A percentile compares a stretch with the other conserved stretches of the same genome.
phyloP scores from a whole-genome alignment of 2,113 vertebrate genomes.

The Paramisgurnus dabryanus region DNA sequence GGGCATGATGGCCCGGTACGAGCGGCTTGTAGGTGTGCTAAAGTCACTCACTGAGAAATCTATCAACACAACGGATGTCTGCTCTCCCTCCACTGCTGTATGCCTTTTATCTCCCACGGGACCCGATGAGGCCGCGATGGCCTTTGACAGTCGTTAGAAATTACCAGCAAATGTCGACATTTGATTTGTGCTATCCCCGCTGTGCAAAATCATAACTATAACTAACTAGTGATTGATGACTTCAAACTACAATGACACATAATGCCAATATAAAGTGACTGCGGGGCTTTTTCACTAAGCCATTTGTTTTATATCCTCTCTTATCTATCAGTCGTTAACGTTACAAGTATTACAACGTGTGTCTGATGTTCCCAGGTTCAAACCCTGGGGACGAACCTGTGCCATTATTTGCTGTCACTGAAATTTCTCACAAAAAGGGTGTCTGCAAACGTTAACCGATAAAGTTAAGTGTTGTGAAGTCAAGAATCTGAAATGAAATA shows the following conservation, averaged over 20 bases:
- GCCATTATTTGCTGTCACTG: constrained; percentile 63
- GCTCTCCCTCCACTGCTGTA: constrained; percentile 46
- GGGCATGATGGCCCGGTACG: constrained; percentile 63
- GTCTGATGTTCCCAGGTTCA: constrained; percentile 62
- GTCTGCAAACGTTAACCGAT: constrained; percentile 60
- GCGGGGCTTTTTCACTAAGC: constrained; percentile 41
- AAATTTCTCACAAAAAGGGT: constrained; percentile 64
- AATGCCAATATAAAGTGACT: constrained; percentile 33
- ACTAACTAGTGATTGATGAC: constrained; percentile 49
- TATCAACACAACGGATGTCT: constrained; percentile 62
- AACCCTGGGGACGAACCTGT: constrained; percentile 62
- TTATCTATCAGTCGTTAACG: constrained; percentile 60
- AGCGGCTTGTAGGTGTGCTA: constrained; percentile 71
- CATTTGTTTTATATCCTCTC: constrained; percentile 53
- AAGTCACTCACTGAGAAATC: constrained; percentile 74
- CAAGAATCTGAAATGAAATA: constrained; percentile 9
- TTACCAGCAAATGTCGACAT: constrained; percentile 50
- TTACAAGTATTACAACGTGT: constrained; percentile 55
- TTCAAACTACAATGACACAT: constrained; percentile 43
- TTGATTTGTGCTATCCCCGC: constrained; percentile 45
- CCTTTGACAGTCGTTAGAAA: constrained; percentile 69
- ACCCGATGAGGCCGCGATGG: constrained; percentile 67
- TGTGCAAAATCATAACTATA: constrained; percentile 40
- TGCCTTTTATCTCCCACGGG: constrained; percentile 67
- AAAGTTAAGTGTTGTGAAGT: constrained; percentile 54